Evolutionary conservation across 2,888 invertebrate genomes (phyloP), one percentile per base, ranked within the genome.

Genomic region (Lingula anatina): DNA sequence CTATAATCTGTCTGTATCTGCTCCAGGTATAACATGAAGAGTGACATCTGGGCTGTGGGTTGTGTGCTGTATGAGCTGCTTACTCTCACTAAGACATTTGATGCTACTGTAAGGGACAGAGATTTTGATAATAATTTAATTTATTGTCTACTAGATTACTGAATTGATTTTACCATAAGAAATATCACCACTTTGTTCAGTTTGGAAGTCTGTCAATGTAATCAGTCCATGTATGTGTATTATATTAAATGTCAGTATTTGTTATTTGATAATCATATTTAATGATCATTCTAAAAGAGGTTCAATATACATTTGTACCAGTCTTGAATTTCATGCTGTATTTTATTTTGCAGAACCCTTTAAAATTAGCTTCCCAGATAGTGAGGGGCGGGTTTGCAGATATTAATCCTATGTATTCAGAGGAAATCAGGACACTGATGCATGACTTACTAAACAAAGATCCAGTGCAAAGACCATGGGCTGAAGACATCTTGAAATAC

Each of bases 11-110:
- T n/a, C 31, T 12, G 9, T 31, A 7, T 25, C 37, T 48, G 20
- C 48, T 52, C 39, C 52, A 73, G 73, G 43, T 75, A 76, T 60
- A 66, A 70, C 55, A 59, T 63, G 48, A 75, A 73, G 55, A 68
- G 67, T 54, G 76, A 76, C 50, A 70, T 76, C 15, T 76, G 76
- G 76, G 68, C 75, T 2, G 50, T 68, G 12, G 76, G 76, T 5
- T 76, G 76, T 68, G 71, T 74, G 5, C 53, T 74, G 37, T 71
- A 68, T 63, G 75, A 76, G 54, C 60, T 76, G 31, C 55, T 75
- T 28, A 73, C 74, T 9, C 53, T 71, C 5, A 62, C 62, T 39
- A 65, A 64, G 46, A 69, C 70, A 20, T 76, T 75, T 52, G 70
- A 76, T 50, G 75, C 73, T 21, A 69, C 75, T 5, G 74, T 74